Evolutionary conservation across 1,140 invertebrate species (phyloP), one percentile per base, ranked within the genome.

Genomic region (Pemphigus obesinymphae): DNA sequence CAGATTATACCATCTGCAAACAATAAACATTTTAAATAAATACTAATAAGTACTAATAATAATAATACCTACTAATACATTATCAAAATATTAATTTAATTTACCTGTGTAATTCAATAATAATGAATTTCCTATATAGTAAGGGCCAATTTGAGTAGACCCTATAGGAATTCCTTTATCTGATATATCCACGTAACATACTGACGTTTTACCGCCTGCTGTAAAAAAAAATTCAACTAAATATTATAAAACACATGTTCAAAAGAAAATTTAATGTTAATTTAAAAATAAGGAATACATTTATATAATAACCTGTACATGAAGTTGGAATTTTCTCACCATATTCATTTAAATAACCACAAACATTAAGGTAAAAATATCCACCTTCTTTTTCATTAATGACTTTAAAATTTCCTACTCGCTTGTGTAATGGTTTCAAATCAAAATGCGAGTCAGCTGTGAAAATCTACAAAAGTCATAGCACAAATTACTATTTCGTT

Each of bases 341-440:
- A 40, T 80, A 45, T 61, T 26, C 3, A n/a, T 80, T 80, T 58
- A 80, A 80, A 80, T 37, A 80, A 43, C 17, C 75, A 80, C 75
- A 80, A 80, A 80, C n/a, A 43, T 80, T 80, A 10, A 80, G 8
- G 15, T 61, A 61, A 43, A 80, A 80, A 20, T 26, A 23, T 80
- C 75, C 75, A 11, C 75, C 37, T 29, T 20, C 20, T 61, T 80
- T 31, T 61, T 31, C 23, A 45, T 80, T 63, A 26, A 15, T 11
- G 13, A 80, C 23, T 29, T 15, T 20, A n/a, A n/a, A 80, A 61
- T 80, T 80, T 15, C 26, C 75, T 58, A 80, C 31, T 43, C 55
- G 31, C 10, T 80, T 80, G 23, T 80, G 23, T 29, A 80, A 61
- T 15, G 50, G 55, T 61, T 80, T 80, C 61, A 80, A 80, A 80